Evolutionary conservation across 2,888 invertebrate species (phyloP).

Genomic region (Spodoptera littoralis): DNA sequence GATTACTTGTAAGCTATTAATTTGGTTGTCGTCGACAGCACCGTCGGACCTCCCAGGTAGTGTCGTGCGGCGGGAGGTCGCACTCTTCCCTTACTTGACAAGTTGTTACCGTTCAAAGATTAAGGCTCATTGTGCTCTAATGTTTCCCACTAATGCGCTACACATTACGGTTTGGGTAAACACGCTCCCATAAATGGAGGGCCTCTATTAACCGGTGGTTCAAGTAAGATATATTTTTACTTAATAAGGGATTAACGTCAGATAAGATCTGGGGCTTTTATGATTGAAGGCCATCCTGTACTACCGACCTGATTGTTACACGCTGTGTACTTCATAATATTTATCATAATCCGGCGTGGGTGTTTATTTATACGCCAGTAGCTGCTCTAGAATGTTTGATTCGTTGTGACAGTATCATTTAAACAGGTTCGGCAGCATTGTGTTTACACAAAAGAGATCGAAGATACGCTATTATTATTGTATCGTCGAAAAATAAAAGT

Average conservation of each 20-base stretch:
- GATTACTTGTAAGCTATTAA: slow-evolving; percentile 77
- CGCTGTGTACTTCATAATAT: slow-evolving; percentile 53
- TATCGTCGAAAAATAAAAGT: slow-evolving; percentile 36
- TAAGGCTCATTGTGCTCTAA: slow-evolving; percentile 64
- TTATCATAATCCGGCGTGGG: slow-evolving; percentile 55
- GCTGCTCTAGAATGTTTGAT: slow-evolving; percentile 45
- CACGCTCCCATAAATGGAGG: slow-evolving; percentile 61
- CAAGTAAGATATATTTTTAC: slow-evolving; percentile 66
- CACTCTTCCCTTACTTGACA: slow-evolving; percentile 73
- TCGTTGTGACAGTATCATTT: slow-evolving; percentile 43
- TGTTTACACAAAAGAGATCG: slow-evolving; percentile 41
- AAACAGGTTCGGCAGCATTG: slow-evolving; percentile 42
- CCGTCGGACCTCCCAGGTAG: slow-evolving; percentile 82
- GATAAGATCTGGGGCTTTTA: slow-evolving; percentile 67
- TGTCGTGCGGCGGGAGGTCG: slow-evolving; percentile 65
- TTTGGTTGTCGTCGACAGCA: slow-evolving; percentile 64
- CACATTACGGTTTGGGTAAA: slow-evolving; percentile 58
- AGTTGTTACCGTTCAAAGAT: slow-evolving; percentile 70
- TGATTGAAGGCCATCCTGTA: slow-evolving; percentile 65
- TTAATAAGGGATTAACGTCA: slow-evolving; percentile 68
- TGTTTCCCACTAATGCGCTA: slow-evolving; percentile 57
- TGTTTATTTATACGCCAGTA: slow-evolving; percentile 50
- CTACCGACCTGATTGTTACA: slow-evolving; percentile 62
- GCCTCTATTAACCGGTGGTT: slow-evolving; percentile 60
- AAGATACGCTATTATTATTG: slow-evolving; percentile 35